These are phyloP conservation scores for Alloscopus bannaensis DNA, from an alignment of 2,888 invertebrate species.

Conservation along the genomic window DNA sequence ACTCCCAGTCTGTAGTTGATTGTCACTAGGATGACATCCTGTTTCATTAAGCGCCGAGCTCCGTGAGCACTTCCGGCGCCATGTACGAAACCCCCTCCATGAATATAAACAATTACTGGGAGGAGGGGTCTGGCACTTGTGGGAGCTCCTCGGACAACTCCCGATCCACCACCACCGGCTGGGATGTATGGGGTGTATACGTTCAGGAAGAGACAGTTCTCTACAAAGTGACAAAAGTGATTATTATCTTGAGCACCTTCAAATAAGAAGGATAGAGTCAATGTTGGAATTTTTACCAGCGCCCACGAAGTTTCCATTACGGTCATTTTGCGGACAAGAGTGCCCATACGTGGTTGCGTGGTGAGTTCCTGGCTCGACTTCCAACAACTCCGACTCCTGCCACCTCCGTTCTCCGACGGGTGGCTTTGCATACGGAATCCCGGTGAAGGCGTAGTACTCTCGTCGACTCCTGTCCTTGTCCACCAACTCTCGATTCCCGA, in stretches of 20 bases:
- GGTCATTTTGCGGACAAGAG: conserved; percentile 73
- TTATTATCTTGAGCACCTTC: too few species aligned
- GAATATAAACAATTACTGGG: conserved; percentile 82
- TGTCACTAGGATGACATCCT: conserved; percentile 82
- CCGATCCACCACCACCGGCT: conserved; percentile 25
- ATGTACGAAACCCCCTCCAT: conserved; percentile 84
- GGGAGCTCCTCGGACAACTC: background rate
- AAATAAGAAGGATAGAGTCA: too few species aligned
- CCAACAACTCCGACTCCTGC: conserved; percentile 67
- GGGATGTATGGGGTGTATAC: conserved; percentile 74
- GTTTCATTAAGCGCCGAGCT: conserved; percentile 80
- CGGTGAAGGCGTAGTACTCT: conserved; percentile 72
- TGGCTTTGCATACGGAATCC: conserved; percentile 74
- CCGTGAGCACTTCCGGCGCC: conserved; percentile 79
- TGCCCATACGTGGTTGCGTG: conserved; percentile 70
- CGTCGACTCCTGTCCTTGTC: conserved; percentile 50
- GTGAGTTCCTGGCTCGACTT: conserved; percentile 59
- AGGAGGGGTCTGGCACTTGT: conserved; percentile 73
- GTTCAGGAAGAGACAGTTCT: conserved; percentile 75
- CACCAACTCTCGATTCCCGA: conserved; percentile 61
- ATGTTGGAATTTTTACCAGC: too few species aligned
- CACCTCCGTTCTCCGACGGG: conserved; percentile 73
- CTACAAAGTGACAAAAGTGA: too few species aligned
- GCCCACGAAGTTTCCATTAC: too few species aligned
- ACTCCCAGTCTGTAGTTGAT: conserved; percentile 75